Percentiles rank a stretch among this genome's conserved stretches.
Conservation (phyloP, 53 echinoderm and acorn worm genomes). For the Patiria pectinifera region DNA sequence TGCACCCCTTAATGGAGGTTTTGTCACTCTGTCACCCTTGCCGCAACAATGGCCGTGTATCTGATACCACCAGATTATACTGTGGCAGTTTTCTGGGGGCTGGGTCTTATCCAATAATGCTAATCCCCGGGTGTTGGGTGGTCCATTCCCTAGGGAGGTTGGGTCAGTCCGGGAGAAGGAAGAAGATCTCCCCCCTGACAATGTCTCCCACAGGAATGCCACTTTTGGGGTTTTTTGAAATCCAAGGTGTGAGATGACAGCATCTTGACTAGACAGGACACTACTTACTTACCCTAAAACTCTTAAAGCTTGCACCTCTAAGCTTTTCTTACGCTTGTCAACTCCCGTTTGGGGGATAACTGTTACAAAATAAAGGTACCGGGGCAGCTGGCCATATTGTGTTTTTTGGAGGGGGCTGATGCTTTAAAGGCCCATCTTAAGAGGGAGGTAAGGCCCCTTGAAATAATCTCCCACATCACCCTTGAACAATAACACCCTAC, state of each 20-base stretch:
- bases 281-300: constrained; percentile 14
- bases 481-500: constrained; percentile 16
- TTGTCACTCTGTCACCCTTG: constrained; percentile 9
- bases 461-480: constrained; percentile 40
- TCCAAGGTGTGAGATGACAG: constrained; percentile 41
- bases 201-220: constrained; percentile 30
- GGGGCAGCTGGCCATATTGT: constrained; percentile 44
- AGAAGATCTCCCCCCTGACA: constrained; percentile 11
- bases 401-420: not conserved
- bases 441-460: constrained; percentile 19
- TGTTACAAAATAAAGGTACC: constrained; percentile 18
- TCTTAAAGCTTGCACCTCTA: constrained; percentile 6
- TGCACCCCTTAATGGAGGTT: constrained; percentile 19
- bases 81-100: constrained; percentile 21
- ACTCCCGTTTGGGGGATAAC: constrained; percentile 48
- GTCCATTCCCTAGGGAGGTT: constrained; percentile 30
- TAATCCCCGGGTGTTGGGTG: constrained; percentile 40
- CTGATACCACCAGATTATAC: constrained; percentile 42
- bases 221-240: constrained; percentile 44
- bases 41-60: constrained; percentile 34
- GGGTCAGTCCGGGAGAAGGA: not conserved
- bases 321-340: constrained; percentile 53
- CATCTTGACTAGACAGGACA: constrained; percentile 32
- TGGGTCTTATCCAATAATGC: constrained; percentile 45
- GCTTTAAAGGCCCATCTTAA: constrained; percentile 38